Conservation (phyloP, 2,113 vertebrate genomes). For the Sinocyclocheilus grahami region DNA sequence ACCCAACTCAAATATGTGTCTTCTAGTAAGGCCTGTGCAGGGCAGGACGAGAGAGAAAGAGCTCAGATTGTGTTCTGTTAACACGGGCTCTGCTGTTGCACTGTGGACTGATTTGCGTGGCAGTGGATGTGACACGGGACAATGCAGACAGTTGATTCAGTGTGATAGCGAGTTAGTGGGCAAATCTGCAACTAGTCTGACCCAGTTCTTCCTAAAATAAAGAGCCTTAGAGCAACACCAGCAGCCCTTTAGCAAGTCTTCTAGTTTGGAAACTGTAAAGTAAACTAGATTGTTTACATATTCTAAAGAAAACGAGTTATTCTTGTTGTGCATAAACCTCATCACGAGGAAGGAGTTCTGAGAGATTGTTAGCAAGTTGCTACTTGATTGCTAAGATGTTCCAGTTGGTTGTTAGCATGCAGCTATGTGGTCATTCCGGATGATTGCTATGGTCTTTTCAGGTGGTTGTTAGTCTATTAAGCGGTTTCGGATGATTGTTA, state of each 20-base stretch:
- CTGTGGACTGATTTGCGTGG: conserved; percentile 33
- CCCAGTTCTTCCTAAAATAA: conserved; percentile 30
- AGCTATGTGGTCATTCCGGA: background rate
- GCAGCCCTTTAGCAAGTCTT: background rate
- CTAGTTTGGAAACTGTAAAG: background rate
- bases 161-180: conserved; percentile 58
- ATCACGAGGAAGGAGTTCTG: background rate
- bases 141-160: conserved; percentile 69
- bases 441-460: background rate
- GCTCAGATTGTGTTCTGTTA: conserved; percentile 42
- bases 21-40: background rate
- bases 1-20: conserved; percentile 43
- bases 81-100: conserved; percentile 41
- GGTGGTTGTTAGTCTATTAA: background rate
- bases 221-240: conserved; percentile 26
- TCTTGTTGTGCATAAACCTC: background rate
- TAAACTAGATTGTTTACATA: background rate
- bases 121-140: conserved; percentile 52
- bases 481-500: background rate
- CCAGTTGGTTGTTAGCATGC: background rate
- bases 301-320: background rate
- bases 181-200: conserved; percentile 55
- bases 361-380: background rate
- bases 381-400: background rate
- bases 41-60: background rate